Evolutionary conservation across 2,797 vertebrate genomes (phyloP).

Genomic region (Anguilla megastoma): DNA sequence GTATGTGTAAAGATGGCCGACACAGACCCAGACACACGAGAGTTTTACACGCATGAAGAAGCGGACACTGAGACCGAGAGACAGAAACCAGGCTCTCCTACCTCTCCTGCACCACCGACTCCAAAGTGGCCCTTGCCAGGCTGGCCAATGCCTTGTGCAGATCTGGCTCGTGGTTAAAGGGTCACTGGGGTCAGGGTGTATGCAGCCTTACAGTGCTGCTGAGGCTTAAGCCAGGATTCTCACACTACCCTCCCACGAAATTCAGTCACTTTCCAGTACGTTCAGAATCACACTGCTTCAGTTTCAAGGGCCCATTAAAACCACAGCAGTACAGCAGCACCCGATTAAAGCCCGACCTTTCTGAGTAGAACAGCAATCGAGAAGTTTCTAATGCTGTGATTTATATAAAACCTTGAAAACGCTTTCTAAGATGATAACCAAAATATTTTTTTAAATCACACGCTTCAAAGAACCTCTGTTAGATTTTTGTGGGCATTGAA

Average conservation of each 20-base stretch:
- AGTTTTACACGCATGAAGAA: background rate
- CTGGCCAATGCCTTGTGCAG: conserved; percentile 83
- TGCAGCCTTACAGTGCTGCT: background rate
- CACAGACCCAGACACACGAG: background rate
- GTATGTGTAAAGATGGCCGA: background rate
- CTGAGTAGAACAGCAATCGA: background rate
- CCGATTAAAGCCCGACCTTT: background rate
- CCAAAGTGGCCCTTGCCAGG: conserved; percentile 85
- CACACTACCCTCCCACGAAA: background rate
- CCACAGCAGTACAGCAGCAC: background rate
- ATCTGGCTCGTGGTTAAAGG: conserved; percentile 75
- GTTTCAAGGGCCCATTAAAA: background rate
- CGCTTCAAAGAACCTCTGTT: background rate
- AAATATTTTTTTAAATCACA: no score
- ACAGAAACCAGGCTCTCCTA: conserved; percentile 49
- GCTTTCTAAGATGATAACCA: no score
- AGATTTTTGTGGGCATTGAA: background rate
- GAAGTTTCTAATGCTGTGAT: background rate
- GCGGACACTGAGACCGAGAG: background rate
- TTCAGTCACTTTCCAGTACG: background rate
- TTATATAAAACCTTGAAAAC: no score
- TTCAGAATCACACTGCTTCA: background rate
- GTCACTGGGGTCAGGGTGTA: conserved; percentile 1
- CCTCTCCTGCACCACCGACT: conserved; percentile 91
- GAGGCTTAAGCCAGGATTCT: background rate